Percentiles rank a stretch among this genome's conserved stretches.
These are phyloP conservation scores for Australoheros facetus DNA, from an alignment of 2,797 vertebrate genomes.

Conservation along the genomic window DNA sequence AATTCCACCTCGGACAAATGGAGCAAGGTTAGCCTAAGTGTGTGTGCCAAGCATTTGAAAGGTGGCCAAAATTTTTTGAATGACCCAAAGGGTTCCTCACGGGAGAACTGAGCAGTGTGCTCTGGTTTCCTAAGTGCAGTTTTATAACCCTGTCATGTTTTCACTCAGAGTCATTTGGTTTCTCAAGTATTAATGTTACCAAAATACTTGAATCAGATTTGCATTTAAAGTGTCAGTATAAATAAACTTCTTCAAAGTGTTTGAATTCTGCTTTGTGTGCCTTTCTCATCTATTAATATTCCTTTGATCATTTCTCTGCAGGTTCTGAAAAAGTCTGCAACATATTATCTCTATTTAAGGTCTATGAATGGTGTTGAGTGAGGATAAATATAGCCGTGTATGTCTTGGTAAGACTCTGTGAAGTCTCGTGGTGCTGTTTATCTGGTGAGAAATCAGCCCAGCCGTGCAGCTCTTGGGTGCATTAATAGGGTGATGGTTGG, in stretches of 20 bases:
- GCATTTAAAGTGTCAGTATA: conserved; percentile 25
- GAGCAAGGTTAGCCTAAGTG: conserved; percentile 70
- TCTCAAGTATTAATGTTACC: neutral
- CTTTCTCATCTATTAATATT: conserved; percentile 68
- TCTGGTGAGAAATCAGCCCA: conserved; percentile 34
- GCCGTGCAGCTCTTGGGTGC: conserved; percentile 6
- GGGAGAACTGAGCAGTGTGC: conserved; percentile 60
- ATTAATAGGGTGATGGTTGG: conserved; percentile 36
- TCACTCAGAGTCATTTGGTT: conserved; percentile 5
- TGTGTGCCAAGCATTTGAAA: conserved; percentile 69
- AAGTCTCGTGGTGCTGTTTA: conserved; percentile 27
- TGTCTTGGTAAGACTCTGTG: conserved; percentile 25
- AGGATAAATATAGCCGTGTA: conserved; percentile 65
- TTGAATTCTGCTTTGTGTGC: conserved; percentile 21
- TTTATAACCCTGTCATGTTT: conserved; percentile 16
- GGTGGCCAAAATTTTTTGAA: conserved; percentile 63
- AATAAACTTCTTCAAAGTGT: conserved; percentile 23
- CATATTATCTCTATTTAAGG: conserved; percentile 55
- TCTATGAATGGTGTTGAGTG: conserved; percentile 1
- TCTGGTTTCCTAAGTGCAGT: conserved; percentile 4
- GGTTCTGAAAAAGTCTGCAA: conserved; percentile 28
- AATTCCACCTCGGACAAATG: conserved; percentile 59
- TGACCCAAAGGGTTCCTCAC: conserved; percentile 61
- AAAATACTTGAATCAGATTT: conserved; percentile 13
- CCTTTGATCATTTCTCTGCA: conserved; percentile 44